These are phyloP conservation scores for Macrotis lagotis DNA, from an alignment of 2,113 vertebrate species.

Conservation along the genomic window DNA sequence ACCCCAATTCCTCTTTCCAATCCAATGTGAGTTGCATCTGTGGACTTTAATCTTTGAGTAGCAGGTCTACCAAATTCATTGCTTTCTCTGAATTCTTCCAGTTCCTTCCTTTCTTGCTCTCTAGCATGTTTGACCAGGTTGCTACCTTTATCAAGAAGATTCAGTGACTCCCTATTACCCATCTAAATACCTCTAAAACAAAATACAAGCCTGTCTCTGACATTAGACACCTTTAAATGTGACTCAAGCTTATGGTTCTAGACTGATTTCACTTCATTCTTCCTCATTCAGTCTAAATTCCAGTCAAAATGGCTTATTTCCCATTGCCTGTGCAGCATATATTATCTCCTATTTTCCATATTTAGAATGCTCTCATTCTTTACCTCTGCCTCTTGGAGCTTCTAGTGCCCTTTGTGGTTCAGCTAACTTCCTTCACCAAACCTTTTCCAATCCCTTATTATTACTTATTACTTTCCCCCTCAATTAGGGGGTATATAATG, in stretches of 20 bases:
- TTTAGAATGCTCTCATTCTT: background rate
- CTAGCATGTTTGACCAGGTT: background rate
- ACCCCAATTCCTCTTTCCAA: background rate
- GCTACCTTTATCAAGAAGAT: background rate
- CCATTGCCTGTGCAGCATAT: background rate
- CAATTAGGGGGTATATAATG: background rate
- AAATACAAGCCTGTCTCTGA: background rate
- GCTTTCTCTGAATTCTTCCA: background rate
- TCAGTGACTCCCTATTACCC: background rate
- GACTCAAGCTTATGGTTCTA: background rate
- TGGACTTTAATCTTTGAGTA: no score
- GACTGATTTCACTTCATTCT: background rate
- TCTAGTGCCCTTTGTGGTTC: background rate
- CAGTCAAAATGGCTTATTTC: background rate
- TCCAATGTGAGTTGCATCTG: background rate
- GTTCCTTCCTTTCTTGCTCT: background rate
- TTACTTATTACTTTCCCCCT: background rate
- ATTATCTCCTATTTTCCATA: background rate
- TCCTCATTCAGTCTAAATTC: background rate
- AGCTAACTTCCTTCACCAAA: background rate
- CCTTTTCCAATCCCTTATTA: background rate
- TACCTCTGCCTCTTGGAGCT: background rate
- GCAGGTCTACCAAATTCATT: background rate
- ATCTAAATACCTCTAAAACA: background rate
- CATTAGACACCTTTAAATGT: background rate